A percentile compares a stretch with the other conserved stretches of the same genome.
Evolutionary conservation across 1,140 invertebrate species (phyloP).

Genomic region (Aporrectodea caliginosa): DNA sequence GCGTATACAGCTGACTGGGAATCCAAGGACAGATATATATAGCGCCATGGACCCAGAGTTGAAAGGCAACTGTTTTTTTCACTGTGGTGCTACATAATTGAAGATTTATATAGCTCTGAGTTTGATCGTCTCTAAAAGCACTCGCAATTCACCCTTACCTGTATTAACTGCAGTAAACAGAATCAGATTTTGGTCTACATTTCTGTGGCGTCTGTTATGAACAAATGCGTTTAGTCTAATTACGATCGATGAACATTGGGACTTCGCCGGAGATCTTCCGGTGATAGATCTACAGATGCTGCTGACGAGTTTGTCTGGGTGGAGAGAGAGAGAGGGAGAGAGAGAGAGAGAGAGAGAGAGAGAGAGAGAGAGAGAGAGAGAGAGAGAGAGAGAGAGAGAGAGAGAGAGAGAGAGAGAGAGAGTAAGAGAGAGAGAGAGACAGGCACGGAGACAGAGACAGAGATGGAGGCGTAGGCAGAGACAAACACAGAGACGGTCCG

Average conservation of each 20-base stretch:
- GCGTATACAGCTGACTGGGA: too few species aligned
- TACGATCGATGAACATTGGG: too few species aligned
- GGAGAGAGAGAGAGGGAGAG: constrained; percentile 20
- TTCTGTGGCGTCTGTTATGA: too few species aligned
- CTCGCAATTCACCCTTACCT: background rate
- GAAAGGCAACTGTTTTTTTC: too few species aligned
- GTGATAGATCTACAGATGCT: background rate
- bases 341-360: constrained; percentile 34
- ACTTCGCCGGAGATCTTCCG: too few species aligned
- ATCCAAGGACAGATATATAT: too few species aligned
- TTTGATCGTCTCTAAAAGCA: too few species aligned
- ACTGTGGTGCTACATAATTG: too few species aligned
- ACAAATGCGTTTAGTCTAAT: too few species aligned
- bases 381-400: constrained; percentile 31
- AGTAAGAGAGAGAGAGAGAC: constrained; percentile 32
- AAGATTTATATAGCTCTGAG: too few species aligned
- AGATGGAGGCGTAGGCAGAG: background rate
- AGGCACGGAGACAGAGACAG: constrained; percentile 19
- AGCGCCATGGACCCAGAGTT: too few species aligned
- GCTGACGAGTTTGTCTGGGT: background rate
- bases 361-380: constrained; percentile 33
- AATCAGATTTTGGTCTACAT: background rate
- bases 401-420: constrained; percentile 33
- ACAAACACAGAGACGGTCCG: background rate
- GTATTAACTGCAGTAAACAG: background rate